phyloP scores from a whole-genome alignment of 1,140 invertebrate species.

The Triops cancriformis region DNA sequence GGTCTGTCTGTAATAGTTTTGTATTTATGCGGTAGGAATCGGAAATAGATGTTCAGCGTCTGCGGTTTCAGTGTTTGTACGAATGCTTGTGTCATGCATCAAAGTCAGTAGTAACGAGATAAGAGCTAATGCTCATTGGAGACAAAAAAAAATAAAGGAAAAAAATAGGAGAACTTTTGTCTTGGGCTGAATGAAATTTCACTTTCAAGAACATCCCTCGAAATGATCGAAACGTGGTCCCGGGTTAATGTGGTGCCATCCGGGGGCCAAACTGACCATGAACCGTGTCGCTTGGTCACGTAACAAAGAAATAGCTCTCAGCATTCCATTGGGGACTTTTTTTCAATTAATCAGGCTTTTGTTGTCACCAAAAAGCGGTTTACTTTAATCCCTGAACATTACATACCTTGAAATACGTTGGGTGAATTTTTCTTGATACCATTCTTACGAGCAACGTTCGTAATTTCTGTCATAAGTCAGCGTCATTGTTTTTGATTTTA shows the following conservation, averaged over 20 bases:
- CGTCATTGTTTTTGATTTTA: too few species aligned
- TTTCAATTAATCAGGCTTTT: too few species aligned
- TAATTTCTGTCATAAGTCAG: too few species aligned
- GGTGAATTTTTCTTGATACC: too few species aligned
- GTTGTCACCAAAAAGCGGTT: too few species aligned
- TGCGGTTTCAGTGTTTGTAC: background rate
- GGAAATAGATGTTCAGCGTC: background rate
- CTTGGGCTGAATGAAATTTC: background rate
- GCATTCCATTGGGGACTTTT: too few species aligned
- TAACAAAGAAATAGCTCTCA: background rate
- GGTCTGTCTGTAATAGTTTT: background rate
- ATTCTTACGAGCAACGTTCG: too few species aligned
- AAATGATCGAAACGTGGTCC: background rate
- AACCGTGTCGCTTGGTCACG: background rate
- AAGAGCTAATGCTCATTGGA: too few species aligned
- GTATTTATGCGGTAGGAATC: background rate
- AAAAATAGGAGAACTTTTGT: background rate
- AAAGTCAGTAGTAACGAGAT: background rate
- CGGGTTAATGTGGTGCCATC: background rate
- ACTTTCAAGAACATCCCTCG: background rate
- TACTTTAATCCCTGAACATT: too few species aligned
- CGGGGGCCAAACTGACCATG: background rate
- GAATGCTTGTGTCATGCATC: background rate
- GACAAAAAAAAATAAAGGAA: background rate
- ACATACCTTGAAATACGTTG: too few species aligned